Percentiles rank a stretch among this genome's conserved stretches.
Evolutionary conservation across 2,113 vertebrate genomes (phyloP).

Genomic region (Lycaon pictus): DNA sequence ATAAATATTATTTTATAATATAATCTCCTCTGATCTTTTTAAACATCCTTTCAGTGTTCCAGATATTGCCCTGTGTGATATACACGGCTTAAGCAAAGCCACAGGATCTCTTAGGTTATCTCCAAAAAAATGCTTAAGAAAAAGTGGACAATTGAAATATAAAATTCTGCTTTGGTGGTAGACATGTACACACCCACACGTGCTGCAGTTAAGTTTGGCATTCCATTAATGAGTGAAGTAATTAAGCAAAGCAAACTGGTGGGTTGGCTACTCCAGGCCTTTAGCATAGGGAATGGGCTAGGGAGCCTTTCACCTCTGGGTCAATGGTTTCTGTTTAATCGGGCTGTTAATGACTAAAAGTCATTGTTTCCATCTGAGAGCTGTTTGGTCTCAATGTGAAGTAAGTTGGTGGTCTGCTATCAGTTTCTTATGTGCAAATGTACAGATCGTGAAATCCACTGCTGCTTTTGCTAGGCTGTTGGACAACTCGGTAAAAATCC

Average conservation of each 20-base stretch:
- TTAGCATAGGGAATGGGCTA: slow-evolving; percentile 8
- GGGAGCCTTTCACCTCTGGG: slow-evolving; percentile 70
- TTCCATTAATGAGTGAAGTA: slow-evolving; percentile 60
- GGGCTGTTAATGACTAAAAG: slow-evolving; percentile 72
- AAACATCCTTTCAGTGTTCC: slow-evolving; percentile 83
- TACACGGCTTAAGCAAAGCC: slow-evolving; percentile 60
- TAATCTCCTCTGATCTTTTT: slow-evolving; percentile 86
- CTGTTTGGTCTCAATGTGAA: slow-evolving; percentile 70
- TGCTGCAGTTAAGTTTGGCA: not conserved
- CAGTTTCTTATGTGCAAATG: slow-evolving; percentile 50
- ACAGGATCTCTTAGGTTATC: not conserved
- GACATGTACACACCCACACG: not conserved
- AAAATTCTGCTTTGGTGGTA: slow-evolving; percentile 33
- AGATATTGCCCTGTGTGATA: slow-evolving; percentile 79
- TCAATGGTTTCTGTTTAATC: slow-evolving; percentile 76
- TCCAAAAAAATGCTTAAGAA: not conserved
- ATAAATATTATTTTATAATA: slow-evolving; percentile 87
- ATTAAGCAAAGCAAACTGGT: slow-evolving; percentile 67
- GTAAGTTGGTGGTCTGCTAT: slow-evolving; percentile 79
- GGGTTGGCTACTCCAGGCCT: not conserved
- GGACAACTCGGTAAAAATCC: slow-evolving; percentile 1
- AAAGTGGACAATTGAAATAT: not conserved
- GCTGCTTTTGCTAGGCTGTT: not conserved
- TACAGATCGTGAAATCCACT: not conserved
- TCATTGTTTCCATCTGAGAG: slow-evolving; percentile 82